Percentiles rank a stretch among this genome's conserved stretches.
phyloP scores from a whole-genome alignment of 2,113 vertebrate species.

The Regulus satrapa region DNA sequence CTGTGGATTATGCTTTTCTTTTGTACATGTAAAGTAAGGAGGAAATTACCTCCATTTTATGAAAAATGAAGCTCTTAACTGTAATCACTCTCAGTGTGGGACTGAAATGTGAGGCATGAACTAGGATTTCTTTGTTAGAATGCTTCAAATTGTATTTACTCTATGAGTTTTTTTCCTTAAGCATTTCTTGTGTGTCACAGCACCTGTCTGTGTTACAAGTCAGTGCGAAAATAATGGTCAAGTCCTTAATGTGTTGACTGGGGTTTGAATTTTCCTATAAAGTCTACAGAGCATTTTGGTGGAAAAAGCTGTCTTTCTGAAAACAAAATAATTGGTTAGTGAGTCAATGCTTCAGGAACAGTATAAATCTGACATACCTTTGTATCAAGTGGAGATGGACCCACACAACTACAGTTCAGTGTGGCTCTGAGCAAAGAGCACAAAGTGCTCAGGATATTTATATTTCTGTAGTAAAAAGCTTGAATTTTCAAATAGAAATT shows the following conservation, averaged over 20 bases:
- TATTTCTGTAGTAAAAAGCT: neutral
- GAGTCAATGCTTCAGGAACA: neutral
- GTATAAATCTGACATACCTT: neutral
- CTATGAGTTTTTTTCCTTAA: neutral
- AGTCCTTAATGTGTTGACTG: neutral
- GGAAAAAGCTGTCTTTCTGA: neutral
- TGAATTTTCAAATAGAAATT: neutral
- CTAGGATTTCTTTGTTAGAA: neutral
- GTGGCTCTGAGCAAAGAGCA: neutral
- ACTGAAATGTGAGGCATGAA: neutral
- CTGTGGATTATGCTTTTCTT: neutral
- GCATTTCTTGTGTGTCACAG: neutral
- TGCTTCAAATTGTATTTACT: neutral
- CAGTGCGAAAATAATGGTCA: neutral
- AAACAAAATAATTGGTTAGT: neutral
- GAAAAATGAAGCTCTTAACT: neutral
- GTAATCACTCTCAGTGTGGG: neutral
- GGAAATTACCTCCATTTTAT: neutral
- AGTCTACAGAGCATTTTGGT: neutral
- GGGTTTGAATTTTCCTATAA: neutral
- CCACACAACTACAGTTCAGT: neutral
- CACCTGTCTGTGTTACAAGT: neutral
- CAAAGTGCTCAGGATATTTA: neutral
- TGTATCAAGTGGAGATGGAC: neutral
- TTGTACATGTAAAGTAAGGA: neutral